Conservation (phyloP, 2,797 vertebrate genomes). For the Pseudochirops corinnae region DNA sequence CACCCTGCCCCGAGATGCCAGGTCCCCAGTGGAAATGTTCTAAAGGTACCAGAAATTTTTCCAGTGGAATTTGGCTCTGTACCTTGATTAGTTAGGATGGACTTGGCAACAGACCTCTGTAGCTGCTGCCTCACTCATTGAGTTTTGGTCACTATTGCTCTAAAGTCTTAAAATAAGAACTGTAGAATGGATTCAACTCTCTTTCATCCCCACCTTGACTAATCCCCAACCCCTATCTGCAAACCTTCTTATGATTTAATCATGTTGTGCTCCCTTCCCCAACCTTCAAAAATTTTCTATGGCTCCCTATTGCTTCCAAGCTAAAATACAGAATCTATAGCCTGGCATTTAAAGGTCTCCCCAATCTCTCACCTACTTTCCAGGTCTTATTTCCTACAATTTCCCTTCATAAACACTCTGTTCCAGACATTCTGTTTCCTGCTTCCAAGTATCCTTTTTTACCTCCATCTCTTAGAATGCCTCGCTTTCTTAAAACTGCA, state of each 20-base stretch:
- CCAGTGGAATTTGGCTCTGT: neutral
- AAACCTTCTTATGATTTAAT: neutral
- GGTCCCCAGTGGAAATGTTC: conserved; percentile 35
- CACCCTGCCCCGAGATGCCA: neutral
- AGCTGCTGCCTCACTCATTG: neutral
- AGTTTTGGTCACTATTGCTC: conserved; percentile 1
- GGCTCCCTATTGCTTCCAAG: neutral
- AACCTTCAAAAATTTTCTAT: neutral
- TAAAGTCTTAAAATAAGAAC: conserved; percentile 54
- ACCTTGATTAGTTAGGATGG: neutral
- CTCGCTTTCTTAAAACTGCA: neutral
- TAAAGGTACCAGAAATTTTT: neutral
- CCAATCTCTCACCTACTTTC: neutral
- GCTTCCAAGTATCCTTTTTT: neutral
- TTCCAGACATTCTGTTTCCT: neutral
- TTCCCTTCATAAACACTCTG: neutral
- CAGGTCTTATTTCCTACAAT: neutral
- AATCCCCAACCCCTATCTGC: neutral
- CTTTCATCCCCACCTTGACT: neutral
- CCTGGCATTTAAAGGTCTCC: neutral
- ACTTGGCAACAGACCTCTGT: neutral
- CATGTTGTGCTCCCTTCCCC: neutral
- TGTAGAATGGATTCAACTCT: conserved; percentile 21
- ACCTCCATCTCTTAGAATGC: neutral
- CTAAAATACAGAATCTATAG: neutral